Evolutionary conservation across 1,140 invertebrate species (phyloP).

Genomic region (Archivesica marissinica): DNA sequence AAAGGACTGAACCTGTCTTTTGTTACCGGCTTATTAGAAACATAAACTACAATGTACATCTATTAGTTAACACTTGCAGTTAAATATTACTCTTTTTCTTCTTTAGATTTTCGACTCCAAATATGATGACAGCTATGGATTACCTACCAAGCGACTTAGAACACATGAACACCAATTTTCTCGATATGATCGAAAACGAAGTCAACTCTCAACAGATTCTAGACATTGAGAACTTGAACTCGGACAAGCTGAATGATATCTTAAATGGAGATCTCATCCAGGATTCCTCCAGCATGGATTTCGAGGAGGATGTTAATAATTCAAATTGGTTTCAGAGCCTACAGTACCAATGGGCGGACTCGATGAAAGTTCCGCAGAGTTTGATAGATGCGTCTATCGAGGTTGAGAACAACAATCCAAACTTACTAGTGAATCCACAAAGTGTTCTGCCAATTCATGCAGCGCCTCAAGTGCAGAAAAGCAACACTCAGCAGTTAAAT

Average conservation of each 20-base stretch:
- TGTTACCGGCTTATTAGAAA: neutral
- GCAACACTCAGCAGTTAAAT: constrained; percentile 41
- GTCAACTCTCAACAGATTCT: constrained; percentile 49
- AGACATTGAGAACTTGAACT: constrained; percentile 55
- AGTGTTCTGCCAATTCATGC: constrained; percentile 79
- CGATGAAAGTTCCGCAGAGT: constrained; percentile 68
- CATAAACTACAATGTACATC: neutral
- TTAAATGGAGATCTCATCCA: constrained; percentile 50
- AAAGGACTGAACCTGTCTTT: neutral
- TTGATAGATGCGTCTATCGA: constrained; percentile 69
- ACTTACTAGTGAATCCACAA: constrained; percentile 83
- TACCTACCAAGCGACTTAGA: constrained; percentile 54
- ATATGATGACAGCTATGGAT: constrained; percentile 57
- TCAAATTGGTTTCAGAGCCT: constrained; percentile 67
- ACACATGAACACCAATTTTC: constrained; percentile 60
- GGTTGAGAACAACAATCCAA: constrained; percentile 78
- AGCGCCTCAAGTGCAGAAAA: constrained; percentile 40
- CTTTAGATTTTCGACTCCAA: neutral
- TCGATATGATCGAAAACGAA: constrained; percentile 60
- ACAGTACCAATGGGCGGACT: constrained; percentile 67
- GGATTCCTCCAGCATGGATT: constrained; percentile 6
- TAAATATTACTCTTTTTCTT: constrained; percentile 1
- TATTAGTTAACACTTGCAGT: neutral
- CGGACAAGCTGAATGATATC: constrained; percentile 56
- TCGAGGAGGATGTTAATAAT: constrained; percentile 44